phyloP scores from a whole-genome alignment of 2,888 invertebrate species.

The Encarsia formosa region DNA sequence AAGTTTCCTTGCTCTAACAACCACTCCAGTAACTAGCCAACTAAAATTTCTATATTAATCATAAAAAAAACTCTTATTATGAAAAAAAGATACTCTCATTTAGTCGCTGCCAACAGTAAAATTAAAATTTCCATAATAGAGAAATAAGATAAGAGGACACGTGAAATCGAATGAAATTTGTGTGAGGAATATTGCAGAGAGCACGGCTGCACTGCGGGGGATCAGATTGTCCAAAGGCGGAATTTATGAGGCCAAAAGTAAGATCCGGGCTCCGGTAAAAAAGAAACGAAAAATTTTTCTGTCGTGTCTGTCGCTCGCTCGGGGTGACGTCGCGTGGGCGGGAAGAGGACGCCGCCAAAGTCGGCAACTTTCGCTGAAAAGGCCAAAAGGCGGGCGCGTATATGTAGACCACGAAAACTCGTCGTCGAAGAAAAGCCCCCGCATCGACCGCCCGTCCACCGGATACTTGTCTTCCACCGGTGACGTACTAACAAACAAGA shows the following conservation, averaged over 20 bases:
- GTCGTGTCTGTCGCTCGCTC: slow-evolving; percentile 1
- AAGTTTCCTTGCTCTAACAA: too few relatives aligned
- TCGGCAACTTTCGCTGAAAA: neutral
- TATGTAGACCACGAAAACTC: neutral
- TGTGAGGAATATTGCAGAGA: slow-evolving; percentile 1
- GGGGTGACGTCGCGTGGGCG: neutral
- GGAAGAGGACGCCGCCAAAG: neutral
- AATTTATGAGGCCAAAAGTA: neutral
- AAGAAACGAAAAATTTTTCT: slow-evolving; percentile 5
- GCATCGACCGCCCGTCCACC: neutral
- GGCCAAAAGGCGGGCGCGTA: neutral
- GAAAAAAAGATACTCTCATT: too few relatives aligned
- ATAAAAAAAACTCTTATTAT: too few relatives aligned
- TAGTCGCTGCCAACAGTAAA: too few relatives aligned
- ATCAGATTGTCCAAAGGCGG: slow-evolving; percentile 5
- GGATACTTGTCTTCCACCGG: slow-evolving; percentile 15
- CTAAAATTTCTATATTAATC: too few relatives aligned
- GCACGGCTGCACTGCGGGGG: neutral
- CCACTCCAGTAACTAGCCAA: too few relatives aligned
- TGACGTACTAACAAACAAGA: too few relatives aligned
- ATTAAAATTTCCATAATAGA: too few relatives aligned
- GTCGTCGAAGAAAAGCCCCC: neutral
- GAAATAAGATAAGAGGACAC: neutral
- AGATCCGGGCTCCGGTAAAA: neutral
- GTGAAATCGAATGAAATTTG: slow-evolving; percentile 1